Evolutionary conservation across 2,888 invertebrate species (phyloP), one percentile per base, ranked within the genome.

Genomic region (Zootermopsis nevadensis): DNA sequence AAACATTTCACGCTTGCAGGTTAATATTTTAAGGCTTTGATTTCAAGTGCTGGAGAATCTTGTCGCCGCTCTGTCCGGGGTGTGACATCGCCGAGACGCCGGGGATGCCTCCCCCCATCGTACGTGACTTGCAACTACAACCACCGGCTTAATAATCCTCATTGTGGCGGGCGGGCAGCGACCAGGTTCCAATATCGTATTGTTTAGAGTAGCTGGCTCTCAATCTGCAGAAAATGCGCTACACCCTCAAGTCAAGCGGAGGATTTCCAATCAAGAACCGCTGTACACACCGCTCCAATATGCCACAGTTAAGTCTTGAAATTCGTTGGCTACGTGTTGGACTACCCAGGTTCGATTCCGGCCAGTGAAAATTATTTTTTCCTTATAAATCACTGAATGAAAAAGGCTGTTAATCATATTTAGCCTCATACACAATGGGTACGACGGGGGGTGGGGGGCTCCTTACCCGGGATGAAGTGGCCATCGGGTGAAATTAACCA

Each of bases 91-190:
- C 35, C 27, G 38, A 31, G 74, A 74, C 74, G 74, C 74, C 74
- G 74, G 74, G 74, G 74, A 74, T 74, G 74, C 66, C 27, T 72
- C 72, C 69, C 53, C n/a, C 22, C 72, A 38, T 15, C n/a, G 79
- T 30, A 66, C 83, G 83, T 83, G 83, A 83, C 83, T 48, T 42
- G 83, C 42, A 67, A 60, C 83, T 77, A 30, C 31, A 83, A 83
- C 66, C 79, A 33, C 30, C n/a, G 83, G 77, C 83, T 83, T 83
- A 83, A 83, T 83, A 83, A 79, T 79, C 79, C 77, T 67, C 67
- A 77, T 66, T 77, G 69, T 74, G 69, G 38, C 81, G 74, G 24
- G 33, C 74, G 33, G n/a, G 38, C 42, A 33, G 38, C 53, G 74
- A 74, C 74, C 74, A 74, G 38, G n/a, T 42, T 30, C 33, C 74